These are phyloP conservation scores for Triops cancriformis DNA, from an alignment of 1,140 invertebrate species.

Conservation along the genomic window DNA sequence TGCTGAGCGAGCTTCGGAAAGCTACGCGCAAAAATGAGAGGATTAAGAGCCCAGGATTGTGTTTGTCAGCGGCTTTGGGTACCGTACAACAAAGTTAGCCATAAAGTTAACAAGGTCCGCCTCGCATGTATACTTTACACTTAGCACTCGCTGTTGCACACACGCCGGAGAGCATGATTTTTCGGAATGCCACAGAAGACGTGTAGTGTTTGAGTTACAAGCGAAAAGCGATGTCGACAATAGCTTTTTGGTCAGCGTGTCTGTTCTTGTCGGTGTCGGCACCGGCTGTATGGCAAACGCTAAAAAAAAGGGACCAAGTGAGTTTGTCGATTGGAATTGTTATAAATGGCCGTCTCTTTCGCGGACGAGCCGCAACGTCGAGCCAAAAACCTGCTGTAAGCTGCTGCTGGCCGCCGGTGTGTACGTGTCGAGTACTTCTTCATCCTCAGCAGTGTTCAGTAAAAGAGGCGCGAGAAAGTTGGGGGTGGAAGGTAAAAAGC, in stretches of 20 bases:
- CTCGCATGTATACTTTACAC: neutral
- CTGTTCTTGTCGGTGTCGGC: neutral
- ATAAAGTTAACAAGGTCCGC: neutral
- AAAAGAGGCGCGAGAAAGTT: neutral
- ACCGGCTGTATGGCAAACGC: neutral
- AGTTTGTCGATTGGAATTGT: neutral
- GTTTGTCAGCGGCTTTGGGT: neutral
- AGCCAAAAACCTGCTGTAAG: no score
- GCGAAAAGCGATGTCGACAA: constrained; percentile 5
- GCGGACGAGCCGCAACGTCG: no score
- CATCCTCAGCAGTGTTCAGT: no score
- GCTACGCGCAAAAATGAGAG: neutral
- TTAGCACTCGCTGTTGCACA: neutral
- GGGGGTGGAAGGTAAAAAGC: neutral
- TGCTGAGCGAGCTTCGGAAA: neutral
- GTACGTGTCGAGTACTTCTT: no score
- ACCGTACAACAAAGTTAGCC: neutral
- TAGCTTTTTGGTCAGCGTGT: neutral
- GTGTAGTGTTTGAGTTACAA: neutral
- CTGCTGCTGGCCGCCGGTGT: no score
- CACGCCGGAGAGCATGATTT: neutral
- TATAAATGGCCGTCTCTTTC: neutral
- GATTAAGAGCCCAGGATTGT: neutral
- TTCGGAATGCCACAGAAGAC: neutral
- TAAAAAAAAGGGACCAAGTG: neutral